Evolutionary conservation across 2,888 invertebrate species (phyloP).

Genomic region (Andrena bicolor): DNA sequence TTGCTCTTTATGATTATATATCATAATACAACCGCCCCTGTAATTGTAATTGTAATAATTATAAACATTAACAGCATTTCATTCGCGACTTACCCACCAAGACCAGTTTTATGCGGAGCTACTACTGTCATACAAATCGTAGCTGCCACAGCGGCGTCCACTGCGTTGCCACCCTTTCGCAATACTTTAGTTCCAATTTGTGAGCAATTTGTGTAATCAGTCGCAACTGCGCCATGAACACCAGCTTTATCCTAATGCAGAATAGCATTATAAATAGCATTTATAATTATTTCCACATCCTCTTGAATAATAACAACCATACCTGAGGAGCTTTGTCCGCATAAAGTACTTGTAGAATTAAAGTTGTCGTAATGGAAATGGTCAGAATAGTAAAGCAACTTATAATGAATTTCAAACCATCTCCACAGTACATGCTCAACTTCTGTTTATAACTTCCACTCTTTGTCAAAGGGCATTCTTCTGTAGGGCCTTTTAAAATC

Average conservation of each 20-base stretch:
- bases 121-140: conserved; percentile 91
- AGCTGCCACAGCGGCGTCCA: conserved; percentile 91
- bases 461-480: conserved; percentile 81
- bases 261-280: not conserved
- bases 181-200: conserved; percentile 89
- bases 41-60: conserved; percentile 65
- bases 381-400: conserved; percentile 89
- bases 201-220: conserved; percentile 90
- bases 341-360: conserved; percentile 90
- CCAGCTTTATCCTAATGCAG: conserved; percentile 65
- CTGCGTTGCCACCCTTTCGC: conserved; percentile 90
- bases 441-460: conserved; percentile 72
- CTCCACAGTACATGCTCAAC: conserved; percentile 79
- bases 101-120: conserved; percentile 90
- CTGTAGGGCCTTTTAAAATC: conserved; percentile 68
- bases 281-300: conserved; percentile 3
- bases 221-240: conserved; percentile 90
- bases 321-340: conserved; percentile 89
- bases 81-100: conserved; percentile 90
- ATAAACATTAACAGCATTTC: conserved; percentile 21
- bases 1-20: conserved; percentile 89
- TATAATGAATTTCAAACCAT: conserved; percentile 89
- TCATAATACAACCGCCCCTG: conserved; percentile 91
- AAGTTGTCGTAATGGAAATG: conserved; percentile 89
- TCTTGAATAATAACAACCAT: conserved; percentile 14